A percentile compares a stretch with the other conserved stretches of the same genome.
Conservation (phyloP, 2,113 vertebrate species). For the Mesitornis unicolor region DNA sequence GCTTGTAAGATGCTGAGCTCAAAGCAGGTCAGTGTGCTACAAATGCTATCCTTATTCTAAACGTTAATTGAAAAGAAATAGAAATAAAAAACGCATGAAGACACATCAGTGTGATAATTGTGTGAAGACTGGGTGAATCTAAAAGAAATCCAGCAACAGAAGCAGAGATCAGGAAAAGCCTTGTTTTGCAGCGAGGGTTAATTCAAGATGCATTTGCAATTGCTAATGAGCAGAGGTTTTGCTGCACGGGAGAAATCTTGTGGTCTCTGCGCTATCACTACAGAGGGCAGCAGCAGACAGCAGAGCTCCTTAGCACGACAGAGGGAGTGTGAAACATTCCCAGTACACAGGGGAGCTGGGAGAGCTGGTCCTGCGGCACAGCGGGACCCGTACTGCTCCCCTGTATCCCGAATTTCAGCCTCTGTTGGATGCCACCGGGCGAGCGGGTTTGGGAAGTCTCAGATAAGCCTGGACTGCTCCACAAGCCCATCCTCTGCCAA, state of each 20-base stretch:
- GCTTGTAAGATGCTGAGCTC: not conserved
- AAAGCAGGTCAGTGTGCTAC: not conserved
- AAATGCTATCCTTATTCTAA: not conserved
- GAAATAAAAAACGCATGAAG: not conserved
- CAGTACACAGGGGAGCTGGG: slow-evolving; percentile 62
- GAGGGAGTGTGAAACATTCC: slow-evolving; percentile 22
- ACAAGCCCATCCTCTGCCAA: not conserved
- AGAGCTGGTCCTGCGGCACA: slow-evolving; percentile 16
- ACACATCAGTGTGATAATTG: fast-evolving
- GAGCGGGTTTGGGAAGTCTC: not conserved
- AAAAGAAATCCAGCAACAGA: not conserved
- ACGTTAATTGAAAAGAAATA: not conserved
- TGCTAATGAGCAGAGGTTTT: not conserved
- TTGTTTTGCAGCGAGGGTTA: not conserved
- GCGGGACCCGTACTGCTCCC: too few species aligned
- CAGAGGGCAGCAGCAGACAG: slow-evolving; percentile 83
- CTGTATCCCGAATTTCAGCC: not conserved
- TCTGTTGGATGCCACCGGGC: not conserved
- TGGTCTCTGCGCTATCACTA: slow-evolving; percentile 75
- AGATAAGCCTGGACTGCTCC: not conserved
- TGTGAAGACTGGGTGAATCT: not conserved
- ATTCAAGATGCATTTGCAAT: fast-evolving
- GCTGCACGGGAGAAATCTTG: slow-evolving; percentile 24
- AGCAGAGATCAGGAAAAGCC: not conserved
- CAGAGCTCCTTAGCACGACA: slow-evolving; percentile 58